Conservation (phyloP, 2,888 invertebrate species). For the Empis stercorea region DNA sequence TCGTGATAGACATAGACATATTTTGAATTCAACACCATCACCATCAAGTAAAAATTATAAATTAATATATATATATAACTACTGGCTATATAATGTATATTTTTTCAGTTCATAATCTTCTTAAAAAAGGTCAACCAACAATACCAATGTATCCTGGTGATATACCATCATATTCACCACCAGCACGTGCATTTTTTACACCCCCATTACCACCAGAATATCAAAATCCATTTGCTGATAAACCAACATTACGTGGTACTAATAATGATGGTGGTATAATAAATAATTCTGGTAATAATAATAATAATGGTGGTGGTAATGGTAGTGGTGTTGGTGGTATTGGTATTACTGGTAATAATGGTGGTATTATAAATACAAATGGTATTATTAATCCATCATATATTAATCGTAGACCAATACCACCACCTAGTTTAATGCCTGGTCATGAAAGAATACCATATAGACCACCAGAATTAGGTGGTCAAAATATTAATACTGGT, state of each 20-base stretch:
- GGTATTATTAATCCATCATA: conserved; percentile 42
- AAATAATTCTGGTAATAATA: no score
- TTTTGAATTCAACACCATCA: conserved; percentile 31
- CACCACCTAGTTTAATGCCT: conserved; percentile 70
- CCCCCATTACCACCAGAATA: conserved; percentile 75
- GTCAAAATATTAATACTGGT: conserved; percentile 6
- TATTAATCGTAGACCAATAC: conserved; percentile 62
- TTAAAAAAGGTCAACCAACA: conserved; percentile 46
- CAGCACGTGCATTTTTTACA: conserved; percentile 65
- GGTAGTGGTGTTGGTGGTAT: neutral
- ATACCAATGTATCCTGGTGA: conserved; percentile 51
- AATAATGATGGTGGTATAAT: conserved; percentile 40
- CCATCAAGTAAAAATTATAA: conserved; percentile 26
- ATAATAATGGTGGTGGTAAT: conserved; percentile 14
- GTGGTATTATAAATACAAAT: conserved; percentile 35
- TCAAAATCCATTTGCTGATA: conserved; percentile 77
- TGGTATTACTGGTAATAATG: neutral
- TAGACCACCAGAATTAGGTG: conserved; percentile 42
- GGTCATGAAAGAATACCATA: conserved; percentile 75
- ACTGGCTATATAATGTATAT: no score
- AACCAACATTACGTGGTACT: conserved; percentile 69
- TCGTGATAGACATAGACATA: conserved; percentile 28
- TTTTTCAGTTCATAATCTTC: conserved; percentile 39
- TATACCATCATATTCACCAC: conserved; percentile 71
- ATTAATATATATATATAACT: no score